Evolutionary conservation across 2,113 vertebrate genomes (phyloP), one percentile per base, ranked within the genome.

Genomic region (Zosterops hypoxanthus): DNA sequence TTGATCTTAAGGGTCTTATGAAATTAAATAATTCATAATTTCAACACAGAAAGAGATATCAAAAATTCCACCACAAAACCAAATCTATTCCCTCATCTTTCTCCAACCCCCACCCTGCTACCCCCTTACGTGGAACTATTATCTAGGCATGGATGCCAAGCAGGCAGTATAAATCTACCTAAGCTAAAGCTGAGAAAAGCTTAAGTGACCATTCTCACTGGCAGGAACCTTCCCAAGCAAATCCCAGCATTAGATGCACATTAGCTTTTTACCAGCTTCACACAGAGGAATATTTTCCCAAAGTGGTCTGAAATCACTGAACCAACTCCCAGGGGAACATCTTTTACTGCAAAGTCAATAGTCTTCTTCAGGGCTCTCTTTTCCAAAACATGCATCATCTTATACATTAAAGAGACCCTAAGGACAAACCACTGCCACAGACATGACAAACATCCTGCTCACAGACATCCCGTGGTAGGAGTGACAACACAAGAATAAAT

Each of bases 211-310:
- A 41, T 56, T 89, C 44, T 44, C 50, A 64, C 19, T 24, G 13
- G 23, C 73, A 73, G 49, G 29, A 80, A 91, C 39, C 55, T 68
- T 81, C 31, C 57, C 44, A 72, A 83, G 24, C 53, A 84, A 81
- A 84, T 1, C 1, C 18, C 50, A 81, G 46, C 3, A 1, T 31
- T 44, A 24, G 22, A 53, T 22, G 14, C 0, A 0, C 3, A 1
- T 60, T 50, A 70, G 31, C 56, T 83, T 76, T 61, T 86, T 50
- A 49, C 52, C 47, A 71, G 81, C 31, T 83, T 90, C 71, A 44
- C 5, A 23, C 39, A 42, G 9, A 25, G 21, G 12, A 87, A 55
- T 13, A 60, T 79, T 78, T 75, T 88, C 59, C 52, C 34, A 4
- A 79, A 72, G 26, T 10, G 17, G 44, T 55, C n/a, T 76, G 33